Base-by-base conservation (phyloP, 2,797 vertebrate species). In the Acanthornis magna region DNA sequence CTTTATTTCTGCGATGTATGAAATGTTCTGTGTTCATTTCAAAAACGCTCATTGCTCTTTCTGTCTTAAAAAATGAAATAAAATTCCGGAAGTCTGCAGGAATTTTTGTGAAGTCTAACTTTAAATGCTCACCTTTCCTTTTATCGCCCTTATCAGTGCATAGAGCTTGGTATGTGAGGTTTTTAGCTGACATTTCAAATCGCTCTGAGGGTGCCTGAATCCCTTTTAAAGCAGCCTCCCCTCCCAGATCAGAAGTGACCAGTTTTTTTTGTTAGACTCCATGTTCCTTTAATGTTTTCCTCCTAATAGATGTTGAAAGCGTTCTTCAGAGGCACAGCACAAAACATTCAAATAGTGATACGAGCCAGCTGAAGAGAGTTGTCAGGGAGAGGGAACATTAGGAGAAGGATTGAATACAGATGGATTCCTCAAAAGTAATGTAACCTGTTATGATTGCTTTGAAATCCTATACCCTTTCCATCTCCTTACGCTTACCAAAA, bases 361-460 rank as follows among this genome's bases (percentile, higher is more conserved):
- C 0, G 91, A 95, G 90, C 94, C 96, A 96, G 96, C 96, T 96
- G 96, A 97, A 95, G 91, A 96, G 96, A 96, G 91, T 96, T 96
- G 96, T 97, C 96, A 95, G 94, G 72, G 94, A 96, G 90, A 82
- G 90, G 67, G 95, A 95, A 89, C 88, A 62, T 94, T 95, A 95
- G 70, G 89, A 95, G 91, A 87, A 94, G 93, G 96, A 96, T 95
- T 96, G 95, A 96, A 94, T 97, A 95, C 96, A 96, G 96, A 96
- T 96, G 96, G 95, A 96, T 96, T 97, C 96, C 95, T 97, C 91
- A 91, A 95, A 97, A 95, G 91, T 97, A 96, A 91, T 96, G 93
- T 95, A 96, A 97, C 96, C 96, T 96, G 96, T 96, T 97, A 95
- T 75, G 93, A 93, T 94, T 96, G 88, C 96, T 97, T 96, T 97